Percentiles rank a stretch among this genome's conserved stretches.
Evolutionary conservation across 1,140 invertebrate species (phyloP).

Genomic region (Paraescarpia echinospica): DNA sequence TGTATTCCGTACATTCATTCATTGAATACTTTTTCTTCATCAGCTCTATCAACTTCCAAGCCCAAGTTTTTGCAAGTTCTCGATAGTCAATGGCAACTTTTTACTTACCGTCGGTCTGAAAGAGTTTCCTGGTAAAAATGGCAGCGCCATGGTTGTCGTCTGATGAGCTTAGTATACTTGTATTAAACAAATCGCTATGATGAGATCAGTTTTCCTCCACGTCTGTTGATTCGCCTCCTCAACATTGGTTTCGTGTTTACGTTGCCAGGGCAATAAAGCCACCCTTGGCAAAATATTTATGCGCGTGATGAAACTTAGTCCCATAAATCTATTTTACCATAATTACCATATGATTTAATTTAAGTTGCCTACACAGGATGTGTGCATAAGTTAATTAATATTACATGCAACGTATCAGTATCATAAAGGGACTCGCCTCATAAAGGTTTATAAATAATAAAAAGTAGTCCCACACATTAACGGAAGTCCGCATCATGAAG

Average conservation of each 20-base stretch:
- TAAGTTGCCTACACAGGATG: background rate
- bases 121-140: constrained; percentile 39
- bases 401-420: background rate
- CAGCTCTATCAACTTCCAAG: background rate
- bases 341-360: background rate
- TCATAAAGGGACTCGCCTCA: too few species aligned
- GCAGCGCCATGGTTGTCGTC: constrained; percentile 34
- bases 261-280: constrained; percentile 9
- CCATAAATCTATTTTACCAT: background rate
- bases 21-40: too few species aligned
- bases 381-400: background rate
- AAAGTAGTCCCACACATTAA: background rate
- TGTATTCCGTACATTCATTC: too few species aligned
- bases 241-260: constrained; percentile 7
- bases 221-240: background rate
- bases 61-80: background rate
- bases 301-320: background rate
- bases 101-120: constrained; percentile 37
- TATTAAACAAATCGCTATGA: background rate
- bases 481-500: background rate
- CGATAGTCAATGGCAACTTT: background rate
- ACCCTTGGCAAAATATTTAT: background rate
- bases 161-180: background rate
- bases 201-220: background rate
- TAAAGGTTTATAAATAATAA: background rate